Evolutionary conservation across 2,113 vertebrate genomes (phyloP).

Genomic region (Lipophrys pholis): DNA sequence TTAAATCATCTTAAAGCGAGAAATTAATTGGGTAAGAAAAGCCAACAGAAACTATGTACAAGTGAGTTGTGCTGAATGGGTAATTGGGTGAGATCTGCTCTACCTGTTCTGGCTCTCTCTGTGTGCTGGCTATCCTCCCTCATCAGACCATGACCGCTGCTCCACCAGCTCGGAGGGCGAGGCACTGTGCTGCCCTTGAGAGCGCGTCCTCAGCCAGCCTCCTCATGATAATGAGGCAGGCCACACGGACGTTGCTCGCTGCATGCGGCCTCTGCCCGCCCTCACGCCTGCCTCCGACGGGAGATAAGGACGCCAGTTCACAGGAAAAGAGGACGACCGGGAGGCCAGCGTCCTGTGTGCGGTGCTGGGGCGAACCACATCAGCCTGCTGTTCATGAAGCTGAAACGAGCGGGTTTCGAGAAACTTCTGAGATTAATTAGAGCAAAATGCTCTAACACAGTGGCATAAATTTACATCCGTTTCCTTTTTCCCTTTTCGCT

Average conservation of each 20-base stretch:
- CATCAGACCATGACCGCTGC: slow-evolving; percentile 59
- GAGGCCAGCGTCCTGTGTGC: slow-evolving; percentile 18
- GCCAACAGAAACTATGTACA: background rate
- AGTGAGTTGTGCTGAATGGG: background rate
- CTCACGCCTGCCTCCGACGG: slow-evolving; percentile 50
- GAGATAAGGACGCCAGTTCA: slow-evolving; percentile 62
- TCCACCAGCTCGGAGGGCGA: slow-evolving; percentile 37
- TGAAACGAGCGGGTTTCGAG: slow-evolving; percentile 7
- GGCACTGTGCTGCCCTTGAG: slow-evolving; percentile 73
- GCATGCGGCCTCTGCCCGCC: slow-evolving; percentile 48
- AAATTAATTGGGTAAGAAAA: too few species aligned
- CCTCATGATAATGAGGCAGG: slow-evolving; percentile 63
- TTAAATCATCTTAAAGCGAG: too few species aligned
- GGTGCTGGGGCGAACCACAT: slow-evolving; percentile 24
- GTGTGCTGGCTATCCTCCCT: slow-evolving; percentile 30
- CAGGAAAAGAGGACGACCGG: slow-evolving; percentile 26
- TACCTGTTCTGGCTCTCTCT: slow-evolving; percentile 16
- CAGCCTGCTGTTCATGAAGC: background rate
- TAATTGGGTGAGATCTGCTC: background rate
- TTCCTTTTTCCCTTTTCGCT: slow-evolving; percentile 10
- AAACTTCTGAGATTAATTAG: slow-evolving; percentile 33
- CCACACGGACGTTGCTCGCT: slow-evolving; percentile 34
- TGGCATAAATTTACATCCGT: slow-evolving; percentile 39
- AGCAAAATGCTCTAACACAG: slow-evolving; percentile 19
- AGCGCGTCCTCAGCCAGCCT: slow-evolving; percentile 53